Base-by-base conservation (phyloP, 2,797 vertebrate species). In the Brachyrhaphis roseni region DNA sequence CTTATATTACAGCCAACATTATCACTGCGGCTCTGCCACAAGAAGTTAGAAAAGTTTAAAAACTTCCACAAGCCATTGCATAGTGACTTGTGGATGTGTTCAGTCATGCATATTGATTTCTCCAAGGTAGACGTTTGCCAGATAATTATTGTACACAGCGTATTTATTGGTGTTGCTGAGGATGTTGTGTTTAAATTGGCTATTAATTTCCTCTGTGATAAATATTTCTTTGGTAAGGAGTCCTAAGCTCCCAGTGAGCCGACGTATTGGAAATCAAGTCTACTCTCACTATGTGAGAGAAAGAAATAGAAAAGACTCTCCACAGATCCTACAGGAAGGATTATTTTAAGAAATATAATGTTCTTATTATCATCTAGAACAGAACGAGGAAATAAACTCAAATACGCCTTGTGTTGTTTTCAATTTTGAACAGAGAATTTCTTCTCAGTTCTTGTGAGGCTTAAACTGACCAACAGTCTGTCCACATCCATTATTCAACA, bases 391-490 rank as follows among this genome's bases (percentile, higher is more conserved):
- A 46, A 45, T 46, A 16, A 45, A 28, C 23, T 28, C n/a, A 28
- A 71, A 71, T 70, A 12, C 39, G 4, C 2, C 10, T 43, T 43
- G 23, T 70, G 23, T 8, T 36, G 34, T 23, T 23, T 57, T 13
- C 34, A 41, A 28, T 55, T 26, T n/a, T 28, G 12, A n/a, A 76
- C 66, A 81, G 70, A 75, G 10, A 74, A 34, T 57, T 49, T 79
- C 45, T 51, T 8, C 1, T 18, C 57, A 49, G 53, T 72, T 76
- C 70, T 80, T n/a, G 23, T 82, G 0, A 7, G 74, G 36, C 49
- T 55, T 79, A 26, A 62, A 72, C 8, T 80, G 76, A 76, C 75
- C 78, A 80, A 57, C 72, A 85, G 86, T 79, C 62, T 73, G 20
- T 81, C 74, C 46, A 49, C 53, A 75, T 74, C 39, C 47, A 74